Evolutionary conservation across 2,113 vertebrate species (phyloP).

Genomic region (Apistogramma diplotaenia): DNA sequence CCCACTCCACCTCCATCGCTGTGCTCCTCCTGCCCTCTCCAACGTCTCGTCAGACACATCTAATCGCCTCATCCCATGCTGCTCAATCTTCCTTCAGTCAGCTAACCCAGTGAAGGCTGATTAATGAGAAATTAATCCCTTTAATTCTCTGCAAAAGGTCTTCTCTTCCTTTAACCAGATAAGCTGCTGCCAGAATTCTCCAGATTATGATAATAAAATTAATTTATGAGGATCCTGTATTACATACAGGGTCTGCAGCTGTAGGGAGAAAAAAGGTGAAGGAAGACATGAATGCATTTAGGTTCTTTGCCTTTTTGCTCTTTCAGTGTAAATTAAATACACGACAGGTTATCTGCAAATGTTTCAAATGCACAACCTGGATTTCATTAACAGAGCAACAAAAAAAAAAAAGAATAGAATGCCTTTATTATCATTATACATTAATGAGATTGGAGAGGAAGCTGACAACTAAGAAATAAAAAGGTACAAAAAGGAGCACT

Average conservation of each 20-base stretch:
- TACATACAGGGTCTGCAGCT: not conserved
- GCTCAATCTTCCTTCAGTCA: slow-evolving; percentile 32
- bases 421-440: no score
- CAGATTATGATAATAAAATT: slow-evolving; percentile 7
- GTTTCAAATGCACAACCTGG: not conserved
- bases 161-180: slow-evolving; percentile 36
- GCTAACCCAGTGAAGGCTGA: slow-evolving; percentile 54
- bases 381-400: not conserved
- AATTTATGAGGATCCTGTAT: slow-evolving; percentile 30
- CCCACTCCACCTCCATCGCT: not conserved
- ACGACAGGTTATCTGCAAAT: not conserved
- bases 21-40: slow-evolving; percentile 2
- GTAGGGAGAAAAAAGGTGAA: not conserved
- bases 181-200: slow-evolving; percentile 15
- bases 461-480: no score
- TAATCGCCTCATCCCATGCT: slow-evolving; percentile 62
- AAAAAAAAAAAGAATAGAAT: not conserved
- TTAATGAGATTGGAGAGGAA: no score
- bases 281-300: not conserved
- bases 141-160: slow-evolving; percentile 54
- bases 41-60: slow-evolving; percentile 14
- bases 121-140: slow-evolving; percentile 64
- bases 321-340: not conserved
- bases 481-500: no score
- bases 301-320: not conserved